These are phyloP conservation scores for Enteromius afrohamiltoni DNA, from an alignment of 2,797 vertebrate genomes.

Conservation along the genomic window DNA sequence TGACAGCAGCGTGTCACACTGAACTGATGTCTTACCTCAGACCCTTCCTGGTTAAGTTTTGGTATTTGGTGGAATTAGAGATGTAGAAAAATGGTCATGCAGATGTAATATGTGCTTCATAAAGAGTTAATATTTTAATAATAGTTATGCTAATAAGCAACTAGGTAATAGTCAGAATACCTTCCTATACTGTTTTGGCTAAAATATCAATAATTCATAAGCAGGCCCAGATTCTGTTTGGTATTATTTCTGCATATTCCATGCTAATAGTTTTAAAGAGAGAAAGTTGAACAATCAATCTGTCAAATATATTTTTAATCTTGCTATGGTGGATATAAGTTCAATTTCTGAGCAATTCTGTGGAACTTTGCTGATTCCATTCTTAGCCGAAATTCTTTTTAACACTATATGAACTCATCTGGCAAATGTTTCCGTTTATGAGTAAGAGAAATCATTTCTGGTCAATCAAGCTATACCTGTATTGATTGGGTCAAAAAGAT, in stretches of 20 bases:
- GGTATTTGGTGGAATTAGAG: too few relatives aligned
- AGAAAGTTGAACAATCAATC: background rate
- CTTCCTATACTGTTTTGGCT: too few relatives aligned
- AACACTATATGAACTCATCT: background rate
- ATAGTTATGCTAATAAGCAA: too few relatives aligned
- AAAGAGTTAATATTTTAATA: too few relatives aligned
- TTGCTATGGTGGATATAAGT: background rate
- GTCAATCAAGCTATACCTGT: too few relatives aligned
- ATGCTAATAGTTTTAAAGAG: background rate
- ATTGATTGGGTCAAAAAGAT: background rate
- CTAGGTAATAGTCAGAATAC: too few relatives aligned
- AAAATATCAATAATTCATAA: background rate
- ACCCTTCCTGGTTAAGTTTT: too few relatives aligned
- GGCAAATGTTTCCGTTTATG: background rate
- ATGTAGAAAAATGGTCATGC: too few relatives aligned
- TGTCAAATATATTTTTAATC: background rate
- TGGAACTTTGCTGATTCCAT: background rate
- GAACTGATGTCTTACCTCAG: too few relatives aligned
- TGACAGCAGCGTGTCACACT: too few relatives aligned
- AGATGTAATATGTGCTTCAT: too few relatives aligned
- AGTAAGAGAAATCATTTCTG: background rate
- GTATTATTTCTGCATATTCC: background rate
- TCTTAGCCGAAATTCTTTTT: background rate
- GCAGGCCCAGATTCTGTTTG: background rate
- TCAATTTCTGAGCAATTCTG: background rate